Evolutionary conservation across 2,797 vertebrate genomes (phyloP).

Genomic region (Sphenopsis melanotis): DNA sequence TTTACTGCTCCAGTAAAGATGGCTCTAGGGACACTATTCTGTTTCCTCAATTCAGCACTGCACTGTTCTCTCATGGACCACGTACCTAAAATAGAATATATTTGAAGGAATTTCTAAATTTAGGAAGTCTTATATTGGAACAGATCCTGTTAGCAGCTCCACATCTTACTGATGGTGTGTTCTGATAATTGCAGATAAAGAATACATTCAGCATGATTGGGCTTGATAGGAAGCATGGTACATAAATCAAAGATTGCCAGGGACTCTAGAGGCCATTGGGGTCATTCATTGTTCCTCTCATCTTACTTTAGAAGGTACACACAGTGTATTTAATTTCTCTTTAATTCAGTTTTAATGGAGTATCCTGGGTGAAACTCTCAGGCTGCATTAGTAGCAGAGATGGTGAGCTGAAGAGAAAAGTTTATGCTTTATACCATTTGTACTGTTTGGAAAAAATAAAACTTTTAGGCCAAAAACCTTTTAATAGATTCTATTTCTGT

Average conservation of each 20-base stretch:
- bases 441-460: neutral
- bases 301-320: neutral
- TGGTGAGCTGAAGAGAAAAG: neutral
- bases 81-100: neutral
- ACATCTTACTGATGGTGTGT: neutral
- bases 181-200: neutral
- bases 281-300: neutral
- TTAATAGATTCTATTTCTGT: neutral
- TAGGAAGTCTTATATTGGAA: neutral
- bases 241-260: neutral
- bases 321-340: neutral
- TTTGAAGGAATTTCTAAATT: neutral
- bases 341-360: neutral
- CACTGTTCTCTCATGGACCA: neutral
- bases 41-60: neutral
- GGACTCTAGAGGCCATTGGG: neutral
- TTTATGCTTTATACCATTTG: neutral
- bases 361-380: neutral
- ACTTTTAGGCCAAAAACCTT: neutral
- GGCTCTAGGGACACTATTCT: neutral
- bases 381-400: neutral
- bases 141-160: neutral
- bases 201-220: neutral
- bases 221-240: neutral
- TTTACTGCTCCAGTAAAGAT: neutral